Percentiles rank a stretch among this genome's conserved stretches.
Evolutionary conservation across 2,797 vertebrate species (phyloP).

Genomic region (Acanthis flammea): DNA sequence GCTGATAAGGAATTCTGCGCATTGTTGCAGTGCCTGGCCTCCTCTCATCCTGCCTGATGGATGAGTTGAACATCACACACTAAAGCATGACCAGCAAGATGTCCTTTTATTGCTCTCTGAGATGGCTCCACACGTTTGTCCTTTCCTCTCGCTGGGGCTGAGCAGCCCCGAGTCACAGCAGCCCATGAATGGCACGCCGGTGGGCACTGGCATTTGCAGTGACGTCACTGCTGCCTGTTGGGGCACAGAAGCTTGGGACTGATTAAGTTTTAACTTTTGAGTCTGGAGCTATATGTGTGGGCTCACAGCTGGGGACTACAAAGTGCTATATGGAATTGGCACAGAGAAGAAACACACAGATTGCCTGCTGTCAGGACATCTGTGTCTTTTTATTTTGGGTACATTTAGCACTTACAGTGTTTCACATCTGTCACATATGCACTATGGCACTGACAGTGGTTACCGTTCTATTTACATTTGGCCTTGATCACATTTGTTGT

Average conservation of each 20-base stretch:
- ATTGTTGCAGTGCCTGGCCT: background rate
- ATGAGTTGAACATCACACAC: background rate
- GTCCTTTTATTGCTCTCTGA: background rate
- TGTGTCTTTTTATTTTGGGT: conserved; percentile 72
- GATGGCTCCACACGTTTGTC: background rate
- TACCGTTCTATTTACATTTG: conserved; percentile 57
- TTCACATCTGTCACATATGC: conserved; percentile 68
- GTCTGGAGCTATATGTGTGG: conserved; percentile 71
- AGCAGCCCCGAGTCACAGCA: background rate
- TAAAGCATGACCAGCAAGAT: background rate
- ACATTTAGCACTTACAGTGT: conserved; percentile 69
- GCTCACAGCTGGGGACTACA: conserved; percentile 68
- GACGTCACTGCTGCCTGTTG: background rate
- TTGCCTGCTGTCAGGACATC: conserved; percentile 72
- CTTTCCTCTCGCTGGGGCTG: background rate
- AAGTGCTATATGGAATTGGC: conserved; percentile 71
- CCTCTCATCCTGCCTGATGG: background rate
- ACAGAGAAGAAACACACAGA: conserved; percentile 67
- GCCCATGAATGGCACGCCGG: fast-evolving
- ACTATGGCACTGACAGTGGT: conserved; percentile 61
- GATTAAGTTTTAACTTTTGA: conserved; percentile 63
- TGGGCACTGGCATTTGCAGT: background rate
- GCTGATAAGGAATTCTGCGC: background rate
- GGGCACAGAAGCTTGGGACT: conserved; percentile 61
- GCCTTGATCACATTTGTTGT: conserved; percentile 42